Base-by-base conservation (phyloP, 2,888 invertebrate species). In the Trachelus iudaicus region DNA sequence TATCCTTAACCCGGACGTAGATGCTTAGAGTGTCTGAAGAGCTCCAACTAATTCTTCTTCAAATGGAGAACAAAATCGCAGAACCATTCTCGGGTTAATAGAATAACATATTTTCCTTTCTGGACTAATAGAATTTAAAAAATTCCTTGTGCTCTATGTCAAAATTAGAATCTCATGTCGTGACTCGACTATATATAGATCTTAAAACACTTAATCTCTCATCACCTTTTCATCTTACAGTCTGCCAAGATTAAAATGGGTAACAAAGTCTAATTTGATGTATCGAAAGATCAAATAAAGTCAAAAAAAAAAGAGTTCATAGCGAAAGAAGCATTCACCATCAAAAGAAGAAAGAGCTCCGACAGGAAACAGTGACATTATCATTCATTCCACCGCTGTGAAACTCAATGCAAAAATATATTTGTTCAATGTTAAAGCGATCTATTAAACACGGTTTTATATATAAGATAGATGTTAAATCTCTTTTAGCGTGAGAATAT, bases 231-330 rank as follows among this genome's bases (percentile, higher is more conserved):
- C 23, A 12, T 77, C 79, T 87, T 87, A 30, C 85, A 91, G 91
- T 96, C 96, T 80, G 96, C 96, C 83, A 96, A 94, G 92, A 95
- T 95, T 83, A 96, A 95, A 92, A 96, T 96, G 95, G 96, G 96
- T 88, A 94, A 94, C 92, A 94, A 94, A 87, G 90, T 89, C 69
- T 93, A 91, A 87, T 82, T n/a, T 15, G n/a, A 35, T 34, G 23
- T 23, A 34, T 40, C 68, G 37, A 56, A 81, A 79, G 69, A 75
- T 69, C 69, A 40, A 35, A 75, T 34, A 71, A 69, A 71, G 71
- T 37, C 30, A 40, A 56, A 68, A 75, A 76, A 33, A 75, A 4
- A 3, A 35, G 37, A 37, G 31, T 73, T 73, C 68, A 40, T 78
- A 68, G n/a, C 30, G 56, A 69, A 34, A 69, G 15, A 71, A 56